Conservation (phyloP, 2,113 vertebrate species). For the Uropsilus gracilis region DNA sequence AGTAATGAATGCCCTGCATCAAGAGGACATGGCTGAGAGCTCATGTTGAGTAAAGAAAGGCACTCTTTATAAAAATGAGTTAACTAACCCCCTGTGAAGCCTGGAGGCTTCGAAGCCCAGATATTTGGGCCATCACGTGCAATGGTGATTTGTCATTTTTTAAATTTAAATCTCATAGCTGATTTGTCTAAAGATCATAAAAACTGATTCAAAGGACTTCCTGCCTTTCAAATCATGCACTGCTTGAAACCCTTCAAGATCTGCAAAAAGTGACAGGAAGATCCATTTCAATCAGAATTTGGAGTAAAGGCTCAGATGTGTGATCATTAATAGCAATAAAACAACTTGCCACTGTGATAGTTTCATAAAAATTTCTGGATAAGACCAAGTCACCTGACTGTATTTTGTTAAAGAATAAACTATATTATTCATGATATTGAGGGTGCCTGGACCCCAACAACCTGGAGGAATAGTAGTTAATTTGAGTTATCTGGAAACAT, state of each 20-base stretch:
- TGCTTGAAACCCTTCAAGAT: conserved; percentile 6
- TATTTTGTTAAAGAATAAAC: conserved; percentile 18
- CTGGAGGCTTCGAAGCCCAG: neutral
- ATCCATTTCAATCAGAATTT: neutral
- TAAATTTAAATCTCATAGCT: conserved; percentile 22
- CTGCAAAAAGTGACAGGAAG: conserved; percentile 31
- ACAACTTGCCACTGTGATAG: conserved; percentile 21
- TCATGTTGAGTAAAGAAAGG: neutral
- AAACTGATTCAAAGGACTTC: conserved; percentile 5
- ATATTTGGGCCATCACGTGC: neutral
- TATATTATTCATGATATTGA: neutral
- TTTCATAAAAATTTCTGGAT: conserved; percentile 28
- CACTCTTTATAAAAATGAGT: neutral
- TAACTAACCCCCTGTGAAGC: neutral
- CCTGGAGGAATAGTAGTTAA: neutral
- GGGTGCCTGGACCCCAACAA: neutral
- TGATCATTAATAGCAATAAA: neutral
- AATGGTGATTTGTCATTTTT: neutral
- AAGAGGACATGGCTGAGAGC: neutral
- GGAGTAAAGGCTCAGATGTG: neutral
- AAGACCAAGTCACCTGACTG: conserved; percentile 25
- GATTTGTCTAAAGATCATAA: neutral
- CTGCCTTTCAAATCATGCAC: neutral
- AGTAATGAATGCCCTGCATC: neutral
- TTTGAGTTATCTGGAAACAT: conserved; percentile 57